phyloP scores from a whole-genome alignment of 2,113 vertebrate genomes.

The Puma concolor region DNA sequence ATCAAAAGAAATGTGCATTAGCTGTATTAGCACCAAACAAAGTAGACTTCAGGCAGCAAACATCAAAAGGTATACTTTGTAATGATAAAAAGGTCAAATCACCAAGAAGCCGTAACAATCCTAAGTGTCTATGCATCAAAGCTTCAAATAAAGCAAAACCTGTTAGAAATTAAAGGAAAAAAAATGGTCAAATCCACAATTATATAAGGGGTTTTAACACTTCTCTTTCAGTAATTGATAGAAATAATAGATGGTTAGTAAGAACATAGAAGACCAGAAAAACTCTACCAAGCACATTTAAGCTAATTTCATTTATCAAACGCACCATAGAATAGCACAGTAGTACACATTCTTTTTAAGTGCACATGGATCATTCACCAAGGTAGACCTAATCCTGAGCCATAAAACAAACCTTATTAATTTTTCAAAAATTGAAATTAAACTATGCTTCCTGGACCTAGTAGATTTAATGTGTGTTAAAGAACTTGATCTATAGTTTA shows the following conservation, averaged over 20 bases:
- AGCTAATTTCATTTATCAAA: neutral
- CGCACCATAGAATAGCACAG: neutral
- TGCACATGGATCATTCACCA: neutral
- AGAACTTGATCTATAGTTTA: neutral
- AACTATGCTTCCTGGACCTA: neutral
- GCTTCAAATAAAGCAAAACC: neutral
- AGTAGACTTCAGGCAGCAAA: neutral
- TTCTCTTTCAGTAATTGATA: neutral
- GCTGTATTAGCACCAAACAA: neutral
- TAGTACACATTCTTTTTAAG: neutral
- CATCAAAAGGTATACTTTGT: neutral
- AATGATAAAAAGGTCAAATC: neutral
- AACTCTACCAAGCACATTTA: neutral
- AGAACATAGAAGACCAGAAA: neutral
- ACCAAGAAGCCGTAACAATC: neutral
- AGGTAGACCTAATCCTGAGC: neutral
- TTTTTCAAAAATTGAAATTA: neutral
- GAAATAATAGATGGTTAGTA: neutral
- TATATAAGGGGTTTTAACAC: neutral
- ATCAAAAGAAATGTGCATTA: neutral
- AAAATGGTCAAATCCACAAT: neutral
- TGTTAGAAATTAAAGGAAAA: neutral
- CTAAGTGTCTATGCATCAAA: neutral
- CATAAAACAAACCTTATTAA: neutral
- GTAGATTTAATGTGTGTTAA: neutral